Conservation (phyloP, 2,888 invertebrate genomes). For the Trachelus troglodyta region DNA sequence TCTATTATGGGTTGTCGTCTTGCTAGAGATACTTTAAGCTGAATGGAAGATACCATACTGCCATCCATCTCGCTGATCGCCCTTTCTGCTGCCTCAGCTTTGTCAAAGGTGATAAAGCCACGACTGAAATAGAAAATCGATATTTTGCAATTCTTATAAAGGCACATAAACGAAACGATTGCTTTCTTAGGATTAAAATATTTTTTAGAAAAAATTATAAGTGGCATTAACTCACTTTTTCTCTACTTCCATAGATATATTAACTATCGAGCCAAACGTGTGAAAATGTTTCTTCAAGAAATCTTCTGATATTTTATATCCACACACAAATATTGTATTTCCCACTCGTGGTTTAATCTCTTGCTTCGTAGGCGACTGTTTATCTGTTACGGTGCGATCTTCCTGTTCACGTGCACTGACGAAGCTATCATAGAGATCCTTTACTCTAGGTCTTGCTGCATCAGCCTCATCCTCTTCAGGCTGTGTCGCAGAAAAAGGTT, state of each 20-base stretch:
- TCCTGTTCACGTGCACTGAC: conserved; percentile 77
- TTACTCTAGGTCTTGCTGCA: conserved; percentile 71
- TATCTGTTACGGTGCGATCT: conserved; percentile 66
- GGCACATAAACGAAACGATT: conserved; percentile 23
- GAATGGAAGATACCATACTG: conserved; percentile 78
- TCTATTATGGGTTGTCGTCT: conserved; percentile 84
- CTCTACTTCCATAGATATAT: conserved; percentile 86
- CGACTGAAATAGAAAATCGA: conserved; percentile 71
- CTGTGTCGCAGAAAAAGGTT: conserved; percentile 90
- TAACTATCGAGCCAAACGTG: conserved; percentile 80
- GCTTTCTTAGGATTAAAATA: background rate
- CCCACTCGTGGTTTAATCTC: conserved; percentile 77
- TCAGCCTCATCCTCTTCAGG: conserved; percentile 74
- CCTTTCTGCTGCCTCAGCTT: conserved; percentile 84
- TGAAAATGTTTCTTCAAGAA: conserved; percentile 81
- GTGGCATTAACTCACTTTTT: conserved; percentile 72
- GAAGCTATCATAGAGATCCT: conserved; percentile 82
- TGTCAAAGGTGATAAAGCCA: conserved; percentile 93
- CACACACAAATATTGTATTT: conserved; percentile 85
- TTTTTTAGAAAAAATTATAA: background rate
- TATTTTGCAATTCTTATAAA: background rate
- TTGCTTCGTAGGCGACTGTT: conserved; percentile 66
- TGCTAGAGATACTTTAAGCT: conserved; percentile 84
- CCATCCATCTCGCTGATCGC: conserved; percentile 87
- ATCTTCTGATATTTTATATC: conserved; percentile 83